Conservation (phyloP, 2,888 invertebrate genomes). For the Caenorhabditis angaria region DNA sequence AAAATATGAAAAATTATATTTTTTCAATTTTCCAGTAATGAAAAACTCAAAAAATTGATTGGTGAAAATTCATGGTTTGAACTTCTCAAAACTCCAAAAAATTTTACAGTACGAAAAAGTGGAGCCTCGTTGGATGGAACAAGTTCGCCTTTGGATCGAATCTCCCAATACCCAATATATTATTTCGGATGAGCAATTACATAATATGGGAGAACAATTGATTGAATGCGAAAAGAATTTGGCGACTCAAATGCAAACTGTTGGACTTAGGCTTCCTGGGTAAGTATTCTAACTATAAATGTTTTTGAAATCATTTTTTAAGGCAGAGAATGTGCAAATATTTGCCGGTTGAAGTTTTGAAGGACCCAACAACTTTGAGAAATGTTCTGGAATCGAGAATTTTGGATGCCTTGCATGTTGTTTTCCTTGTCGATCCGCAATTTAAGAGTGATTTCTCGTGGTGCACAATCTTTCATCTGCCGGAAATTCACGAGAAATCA, state of each 20-base stretch:
- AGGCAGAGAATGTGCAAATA: slow-evolving; percentile 60
- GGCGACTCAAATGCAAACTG: slow-evolving; percentile 60
- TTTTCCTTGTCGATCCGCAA: slow-evolving; percentile 49
- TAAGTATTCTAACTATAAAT: slow-evolving; percentile 1
- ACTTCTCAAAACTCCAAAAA: no score
- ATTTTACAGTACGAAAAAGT: slow-evolving; percentile 51
- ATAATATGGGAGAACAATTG: slow-evolving; percentile 58
- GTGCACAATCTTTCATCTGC: slow-evolving; percentile 50
- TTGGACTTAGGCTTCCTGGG: slow-evolving; percentile 63
- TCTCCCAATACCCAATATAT: slow-evolving; percentile 48
- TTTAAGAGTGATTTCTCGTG: slow-evolving; percentile 50
- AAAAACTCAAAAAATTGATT: no score
- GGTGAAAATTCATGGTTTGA: no score
- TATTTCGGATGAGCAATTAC: slow-evolving; percentile 42
- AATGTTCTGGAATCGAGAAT: slow-evolving; percentile 50
- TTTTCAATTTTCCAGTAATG: no score
- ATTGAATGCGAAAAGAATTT: slow-evolving; percentile 64
- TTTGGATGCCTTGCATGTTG: slow-evolving; percentile 57
- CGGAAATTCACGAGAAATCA: slow-evolving; percentile 18
- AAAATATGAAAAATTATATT: no score
- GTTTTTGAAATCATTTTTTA: slow-evolving; percentile 7
- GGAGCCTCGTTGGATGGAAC: slow-evolving; percentile 59
- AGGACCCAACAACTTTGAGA: slow-evolving; percentile 53
- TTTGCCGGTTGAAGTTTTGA: slow-evolving; percentile 58
- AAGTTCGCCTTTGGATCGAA: slow-evolving; percentile 59